Conservation (phyloP, 2,113 vertebrate genomes). For the Brienomyrus longianalis region DNA sequence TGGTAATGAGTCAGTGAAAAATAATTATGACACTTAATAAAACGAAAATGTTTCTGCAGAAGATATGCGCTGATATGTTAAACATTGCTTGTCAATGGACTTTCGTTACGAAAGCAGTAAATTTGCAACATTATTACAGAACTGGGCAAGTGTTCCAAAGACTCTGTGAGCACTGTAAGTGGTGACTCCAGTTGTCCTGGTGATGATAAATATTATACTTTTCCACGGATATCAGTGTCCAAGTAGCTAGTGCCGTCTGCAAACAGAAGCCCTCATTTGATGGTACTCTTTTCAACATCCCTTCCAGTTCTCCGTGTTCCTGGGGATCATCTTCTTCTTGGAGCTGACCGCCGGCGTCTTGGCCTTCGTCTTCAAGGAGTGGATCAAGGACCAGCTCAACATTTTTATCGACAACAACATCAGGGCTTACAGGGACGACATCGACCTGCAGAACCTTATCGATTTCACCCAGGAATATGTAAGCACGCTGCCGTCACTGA, state of each 20-base stretch:
- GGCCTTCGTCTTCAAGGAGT: constrained; percentile 98
- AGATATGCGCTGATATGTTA: background rate
- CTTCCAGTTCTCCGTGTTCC: constrained; percentile 89
- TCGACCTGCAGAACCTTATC: constrained; percentile 96
- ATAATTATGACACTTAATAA: background rate
- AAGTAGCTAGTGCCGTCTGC: background rate
- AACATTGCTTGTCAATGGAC: background rate
- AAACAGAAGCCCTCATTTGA: background rate
- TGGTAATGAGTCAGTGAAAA: background rate
- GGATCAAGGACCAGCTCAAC: constrained; percentile 99
- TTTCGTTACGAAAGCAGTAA: background rate
- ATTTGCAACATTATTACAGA: background rate
- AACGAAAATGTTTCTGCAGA: background rate
- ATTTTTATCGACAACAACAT: constrained; percentile 99
- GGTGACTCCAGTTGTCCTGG: background rate
- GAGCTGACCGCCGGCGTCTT: constrained; percentile 92
- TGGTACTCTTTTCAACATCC: constrained; percentile 27
- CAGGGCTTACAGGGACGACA: constrained; percentile 92
- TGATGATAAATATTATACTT: background rate
- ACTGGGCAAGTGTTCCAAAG: background rate
- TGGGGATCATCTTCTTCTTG: constrained; percentile 98
- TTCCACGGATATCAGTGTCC: background rate
- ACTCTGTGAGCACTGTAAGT: background rate
- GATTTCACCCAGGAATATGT: constrained; percentile 99
- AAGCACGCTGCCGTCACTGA: constrained; percentile 42